A percentile compares a stretch with the other conserved stretches of the same genome.
These are phyloP conservation scores for Aporophyla lueneburgensis DNA, from an alignment of 2,888 invertebrate species.

Conservation along the genomic window DNA sequence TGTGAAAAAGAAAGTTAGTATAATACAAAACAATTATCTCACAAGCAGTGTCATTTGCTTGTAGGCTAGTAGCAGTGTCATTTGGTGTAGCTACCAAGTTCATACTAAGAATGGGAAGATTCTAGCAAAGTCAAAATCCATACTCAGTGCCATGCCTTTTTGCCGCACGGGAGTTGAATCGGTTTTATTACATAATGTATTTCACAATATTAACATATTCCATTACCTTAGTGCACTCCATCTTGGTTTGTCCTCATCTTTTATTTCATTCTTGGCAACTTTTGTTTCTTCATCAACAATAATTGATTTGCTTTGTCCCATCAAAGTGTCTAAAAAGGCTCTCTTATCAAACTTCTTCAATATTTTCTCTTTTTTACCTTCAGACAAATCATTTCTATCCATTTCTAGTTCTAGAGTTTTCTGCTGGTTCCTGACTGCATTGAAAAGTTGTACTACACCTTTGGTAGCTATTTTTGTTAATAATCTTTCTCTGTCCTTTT, in stretches of 20 bases:
- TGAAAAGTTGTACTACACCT: slow-evolving; percentile 98
- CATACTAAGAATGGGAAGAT: not conserved
- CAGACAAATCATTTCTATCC: slow-evolving; percentile 93
- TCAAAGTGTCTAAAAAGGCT: slow-evolving; percentile 94
- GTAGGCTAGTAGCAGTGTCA: not conserved
- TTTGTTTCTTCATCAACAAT: slow-evolving; percentile 87
- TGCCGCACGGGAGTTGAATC: not conserved
- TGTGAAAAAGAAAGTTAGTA: slow-evolving; percentile 74
- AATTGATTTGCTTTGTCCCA: slow-evolving; percentile 92
- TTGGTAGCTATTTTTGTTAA: slow-evolving; percentile 96
- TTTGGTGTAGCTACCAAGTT: not conserved
- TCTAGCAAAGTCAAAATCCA: not conserved
- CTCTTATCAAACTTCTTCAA: slow-evolving; percentile 94
- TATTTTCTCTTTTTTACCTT: slow-evolving; percentile 94
- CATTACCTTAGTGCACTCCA: slow-evolving; percentile 92
- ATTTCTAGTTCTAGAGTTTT: slow-evolving; percentile 93
- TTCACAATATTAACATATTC: slow-evolving; percentile 12
- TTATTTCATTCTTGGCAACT: slow-evolving; percentile 82
- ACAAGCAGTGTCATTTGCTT: not conserved
- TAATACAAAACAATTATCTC: not conserved
- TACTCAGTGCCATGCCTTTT: too few species aligned
- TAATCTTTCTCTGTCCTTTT: slow-evolving; percentile 94
- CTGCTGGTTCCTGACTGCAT: slow-evolving; percentile 97
- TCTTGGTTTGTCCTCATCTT: slow-evolving; percentile 84
- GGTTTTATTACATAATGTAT: not conserved